These are phyloP conservation scores for Metridium senile DNA, from an alignment of 92 coral and sea anemone species.

Conservation along the genomic window DNA sequence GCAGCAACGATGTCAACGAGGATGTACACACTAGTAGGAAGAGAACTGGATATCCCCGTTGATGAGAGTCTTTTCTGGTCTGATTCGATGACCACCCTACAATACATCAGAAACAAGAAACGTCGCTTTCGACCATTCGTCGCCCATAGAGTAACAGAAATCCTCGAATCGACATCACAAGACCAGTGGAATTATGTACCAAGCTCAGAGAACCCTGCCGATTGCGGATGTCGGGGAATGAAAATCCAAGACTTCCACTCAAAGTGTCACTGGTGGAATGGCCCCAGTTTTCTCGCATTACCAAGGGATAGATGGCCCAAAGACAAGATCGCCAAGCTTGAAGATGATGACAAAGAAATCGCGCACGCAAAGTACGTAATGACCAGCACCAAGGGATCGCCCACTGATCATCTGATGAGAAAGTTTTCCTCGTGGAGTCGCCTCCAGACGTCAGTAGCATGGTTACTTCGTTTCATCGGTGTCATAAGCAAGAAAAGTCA, in stretches of 20 bases:
- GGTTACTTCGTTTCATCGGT: conserved; percentile 41
- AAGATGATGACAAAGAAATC: conserved; percentile 22
- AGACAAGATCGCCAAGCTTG: background rate
- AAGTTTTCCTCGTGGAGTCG: conserved; percentile 38
- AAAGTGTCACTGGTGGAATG: conserved; percentile 23
- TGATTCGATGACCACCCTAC: conserved; percentile 38
- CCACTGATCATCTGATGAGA: conserved; percentile 24
- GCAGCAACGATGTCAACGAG: conserved; percentile 2
- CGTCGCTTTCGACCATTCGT: conserved; percentile 32
- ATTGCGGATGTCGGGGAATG: conserved; percentile 24
- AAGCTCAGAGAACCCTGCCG: conserved; percentile 17
- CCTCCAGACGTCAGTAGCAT: conserved; percentile 44
- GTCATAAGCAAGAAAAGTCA: conserved; percentile 10
- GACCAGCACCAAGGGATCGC: conserved; percentile 7
- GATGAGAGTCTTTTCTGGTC: conserved; percentile 35
- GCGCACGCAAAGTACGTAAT: conserved; percentile 17
- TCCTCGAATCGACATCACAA: conserved; percentile 9
- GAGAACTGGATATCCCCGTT: conserved; percentile 27
- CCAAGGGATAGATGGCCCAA: conserved; percentile 19
- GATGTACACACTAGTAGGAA: background rate
- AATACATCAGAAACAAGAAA: conserved; percentile 36
- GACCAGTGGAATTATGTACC: conserved; percentile 25
- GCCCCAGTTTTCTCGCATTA: conserved; percentile 21
- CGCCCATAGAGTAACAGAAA: conserved; percentile 37
- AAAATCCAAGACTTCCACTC: conserved; percentile 4